A percentile compares a stretch with the other conserved stretches of the same genome.
Evolutionary conservation across 2,113 vertebrate genomes (phyloP).

Genomic region (Psettodes erumei): DNA sequence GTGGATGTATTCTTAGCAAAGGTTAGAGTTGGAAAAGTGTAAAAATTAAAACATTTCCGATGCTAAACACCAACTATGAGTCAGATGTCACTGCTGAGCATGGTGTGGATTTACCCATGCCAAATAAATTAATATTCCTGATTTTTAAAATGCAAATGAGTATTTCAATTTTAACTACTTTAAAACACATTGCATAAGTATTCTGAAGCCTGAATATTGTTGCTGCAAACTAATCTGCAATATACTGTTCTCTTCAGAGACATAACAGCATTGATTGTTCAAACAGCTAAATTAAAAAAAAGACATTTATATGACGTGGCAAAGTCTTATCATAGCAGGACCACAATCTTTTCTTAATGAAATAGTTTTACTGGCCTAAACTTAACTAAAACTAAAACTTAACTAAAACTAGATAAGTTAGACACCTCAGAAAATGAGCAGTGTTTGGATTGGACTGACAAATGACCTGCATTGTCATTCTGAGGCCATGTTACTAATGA

Average conservation of each 20-base stretch:
- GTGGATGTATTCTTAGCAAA: constrained; percentile 1
- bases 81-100: constrained; percentile 1
- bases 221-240: not conserved
- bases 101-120: not conserved
- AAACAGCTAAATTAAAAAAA: not conserved
- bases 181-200: no score
- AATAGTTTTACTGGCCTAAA: not conserved
- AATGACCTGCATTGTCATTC: not conserved
- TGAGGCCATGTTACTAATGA: not conserved
- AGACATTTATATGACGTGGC: not conserved
- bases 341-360: not conserved
- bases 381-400: not conserved
- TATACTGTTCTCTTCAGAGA: not conserved
- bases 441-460: not conserved
- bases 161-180: no score
- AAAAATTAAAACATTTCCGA: constrained; percentile 5
- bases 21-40: constrained; percentile 8
- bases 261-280: not conserved
- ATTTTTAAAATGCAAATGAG: not conserved
- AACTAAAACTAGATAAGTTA: no score
- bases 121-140: not conserved
- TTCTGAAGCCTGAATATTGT: not conserved
- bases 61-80: not conserved
- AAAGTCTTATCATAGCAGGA: not conserved
- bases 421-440: no score